A percentile compares a stretch with the other conserved stretches of the same genome.
Conservation (phyloP, 2,888 invertebrate species). For the Notodonta dromedarius region DNA sequence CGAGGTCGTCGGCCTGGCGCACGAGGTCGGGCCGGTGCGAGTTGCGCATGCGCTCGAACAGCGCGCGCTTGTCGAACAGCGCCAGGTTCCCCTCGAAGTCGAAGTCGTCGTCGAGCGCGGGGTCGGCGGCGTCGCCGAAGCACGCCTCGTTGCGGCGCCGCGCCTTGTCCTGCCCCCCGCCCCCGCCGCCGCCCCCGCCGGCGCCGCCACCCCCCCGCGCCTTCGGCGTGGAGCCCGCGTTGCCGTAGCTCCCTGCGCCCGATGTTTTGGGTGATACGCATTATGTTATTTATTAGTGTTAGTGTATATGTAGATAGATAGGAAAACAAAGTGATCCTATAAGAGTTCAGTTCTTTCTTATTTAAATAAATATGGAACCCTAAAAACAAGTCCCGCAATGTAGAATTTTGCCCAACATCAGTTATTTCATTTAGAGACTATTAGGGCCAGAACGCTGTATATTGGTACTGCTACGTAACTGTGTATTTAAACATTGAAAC, state of each 20-base stretch:
- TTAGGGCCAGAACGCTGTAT: no score
- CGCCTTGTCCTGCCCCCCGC: conserved; percentile 57
- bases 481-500: no score
- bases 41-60: conserved; percentile 68
- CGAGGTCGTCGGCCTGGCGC: conserved; percentile 63
- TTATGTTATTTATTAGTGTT: background rate
- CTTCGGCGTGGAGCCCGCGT: conserved; percentile 72
- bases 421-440: no score
- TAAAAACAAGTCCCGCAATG: no score
- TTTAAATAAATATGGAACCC: no score
- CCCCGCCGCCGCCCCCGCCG: conserved; percentile 50
- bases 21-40: conserved; percentile 67
- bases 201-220: conserved; percentile 53
- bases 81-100: conserved; percentile 98
- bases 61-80: conserved; percentile 91
- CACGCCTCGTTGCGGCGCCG: conserved; percentile 89
- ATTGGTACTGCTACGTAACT: no score
- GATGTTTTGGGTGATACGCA: background rate
- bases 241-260: conserved; percentile 54
- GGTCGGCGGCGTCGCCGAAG: conserved; percentile 89
- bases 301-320: no score
- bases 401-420: no score
- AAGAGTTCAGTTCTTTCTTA: no score
- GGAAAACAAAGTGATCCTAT: no score
- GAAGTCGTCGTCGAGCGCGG: conserved; percentile 89